Conservation (phyloP, 2,888 invertebrate species). For the Aradus depressus region DNA sequence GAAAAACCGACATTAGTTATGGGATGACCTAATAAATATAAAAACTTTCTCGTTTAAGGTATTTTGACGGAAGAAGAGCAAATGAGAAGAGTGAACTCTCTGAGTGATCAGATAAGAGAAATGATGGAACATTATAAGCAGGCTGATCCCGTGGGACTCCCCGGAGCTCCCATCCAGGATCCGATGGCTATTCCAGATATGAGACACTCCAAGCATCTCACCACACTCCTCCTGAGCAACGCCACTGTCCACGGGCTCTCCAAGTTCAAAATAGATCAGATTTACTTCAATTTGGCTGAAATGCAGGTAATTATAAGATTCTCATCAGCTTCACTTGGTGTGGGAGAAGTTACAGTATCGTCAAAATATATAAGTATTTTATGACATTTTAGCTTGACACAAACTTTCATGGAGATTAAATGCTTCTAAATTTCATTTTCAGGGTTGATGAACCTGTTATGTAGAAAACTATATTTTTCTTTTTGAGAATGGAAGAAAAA, state of each 20-base stretch:
- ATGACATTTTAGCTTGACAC: too few species aligned
- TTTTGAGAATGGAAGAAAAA: too few species aligned
- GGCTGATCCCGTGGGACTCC: constrained; percentile 66
- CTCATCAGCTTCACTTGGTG: too few species aligned
- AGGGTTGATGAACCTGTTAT: too few species aligned
- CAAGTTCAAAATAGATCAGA: constrained; percentile 60
- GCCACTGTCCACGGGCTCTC: constrained; percentile 63
- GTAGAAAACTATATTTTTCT: too few species aligned
- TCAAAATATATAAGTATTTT: too few species aligned
- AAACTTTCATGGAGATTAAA: too few species aligned
- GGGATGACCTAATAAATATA: too few species aligned
- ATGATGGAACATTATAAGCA: constrained; percentile 72
- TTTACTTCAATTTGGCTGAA: constrained; percentile 57
- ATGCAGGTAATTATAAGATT: constrained; percentile 53
- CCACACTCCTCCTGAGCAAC: constrained; percentile 55
- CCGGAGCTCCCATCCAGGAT: constrained; percentile 67
- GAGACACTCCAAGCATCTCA: constrained; percentile 55
- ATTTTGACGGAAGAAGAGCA: constrained; percentile 2
- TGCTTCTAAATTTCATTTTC: too few species aligned
- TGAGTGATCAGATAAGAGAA: constrained; percentile 48
- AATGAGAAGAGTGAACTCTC: neutral
- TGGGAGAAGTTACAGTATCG: too few species aligned
- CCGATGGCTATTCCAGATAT: constrained; percentile 70
- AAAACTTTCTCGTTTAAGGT: too few species aligned
- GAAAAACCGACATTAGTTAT: too few species aligned